Evolutionary conservation across 2,113 vertebrate species (phyloP), one percentile per base, ranked within the genome.

Genomic region (Balaenoptera acutorostrata): DNA sequence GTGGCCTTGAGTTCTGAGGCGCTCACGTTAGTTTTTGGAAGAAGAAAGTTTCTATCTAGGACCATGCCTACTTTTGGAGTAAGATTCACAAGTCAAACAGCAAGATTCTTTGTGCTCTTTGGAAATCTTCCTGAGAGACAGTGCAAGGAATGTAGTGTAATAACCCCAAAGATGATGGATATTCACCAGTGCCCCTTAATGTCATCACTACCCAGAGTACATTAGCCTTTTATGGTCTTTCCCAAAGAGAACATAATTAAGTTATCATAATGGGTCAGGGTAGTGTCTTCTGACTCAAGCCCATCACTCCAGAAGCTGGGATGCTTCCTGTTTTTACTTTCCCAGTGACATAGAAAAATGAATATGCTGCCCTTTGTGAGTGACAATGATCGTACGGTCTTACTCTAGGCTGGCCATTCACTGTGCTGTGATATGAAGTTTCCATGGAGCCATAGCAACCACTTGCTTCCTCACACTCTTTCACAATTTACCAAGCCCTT

Each of bases 281-380:
- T 71, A 46, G 21, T 36, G 29, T 49, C 61, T 81, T 69, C 29
- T 94, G 72, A 90, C 57, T 59, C 25, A 44, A 87, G 39, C 20
- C 59, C 55, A 84, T 90, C 66, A 88, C 33, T 74, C 31, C 66
- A 94, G 88, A 44, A 61, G 41, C 71, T 95, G 72, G 23, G 66
- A 66, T 92, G 59, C 6, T 93, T 96, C 69, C 84, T 95, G 83
- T 75, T 86, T 92, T 94, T 78, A 82, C 49, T 96, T 96, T 96
- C 93, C 39, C 89, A 95, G 71, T 71, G 52, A 92, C 20, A 3
- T 11, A 59, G 33, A 72, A 83, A 77, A 95, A 83, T 88, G 49
- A 96, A 68, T 49, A 87, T 85, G 63, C 61, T 27, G 15, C 18
- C 57, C 44, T 95, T 88, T 75, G 15, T 36, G 23, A 81, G 14